Evolutionary conservation across 2,888 invertebrate genomes (phyloP).

Genomic region (Nematopogon swammerdamellus): DNA sequence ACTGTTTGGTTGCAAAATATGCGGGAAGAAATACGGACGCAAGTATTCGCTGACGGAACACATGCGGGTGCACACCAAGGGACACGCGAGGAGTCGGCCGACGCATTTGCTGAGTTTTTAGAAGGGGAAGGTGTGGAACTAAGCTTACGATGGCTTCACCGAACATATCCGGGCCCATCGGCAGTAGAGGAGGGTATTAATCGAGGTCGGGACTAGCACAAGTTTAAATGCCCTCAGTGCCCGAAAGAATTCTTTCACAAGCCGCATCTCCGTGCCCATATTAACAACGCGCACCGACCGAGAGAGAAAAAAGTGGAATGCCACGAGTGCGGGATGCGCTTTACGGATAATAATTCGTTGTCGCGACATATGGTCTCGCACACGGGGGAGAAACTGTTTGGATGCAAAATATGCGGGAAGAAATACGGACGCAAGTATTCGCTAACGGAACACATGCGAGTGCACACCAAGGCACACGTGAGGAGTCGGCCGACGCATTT

Average conservation of each 20-base stretch:
- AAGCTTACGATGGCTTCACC: too few species aligned
- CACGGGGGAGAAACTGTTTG: slow-evolving; percentile 31
- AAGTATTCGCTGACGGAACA: slow-evolving; percentile 26
- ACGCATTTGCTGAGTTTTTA: neutral
- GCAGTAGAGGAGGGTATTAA: too few species aligned
- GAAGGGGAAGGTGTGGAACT: too few species aligned
- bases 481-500: neutral
- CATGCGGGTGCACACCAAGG: slow-evolving; percentile 21
- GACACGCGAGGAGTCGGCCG: neutral
- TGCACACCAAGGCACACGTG: slow-evolving; percentile 15
- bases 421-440: slow-evolving; percentile 26
- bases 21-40: slow-evolving; percentile 29
- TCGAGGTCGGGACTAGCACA: too few species aligned
- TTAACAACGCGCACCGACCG: slow-evolving; percentile 39
- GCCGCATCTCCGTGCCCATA: slow-evolving; percentile 40
- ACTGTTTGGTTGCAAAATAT: slow-evolving; percentile 31
- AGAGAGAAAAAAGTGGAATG: slow-evolving; percentile 40
- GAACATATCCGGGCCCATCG: too few species aligned
- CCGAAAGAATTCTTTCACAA: slow-evolving; percentile 34
- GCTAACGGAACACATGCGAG: slow-evolving; percentile 25
- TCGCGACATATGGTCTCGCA: slow-evolving; percentile 46
- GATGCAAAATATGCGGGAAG: slow-evolving; percentile 33
- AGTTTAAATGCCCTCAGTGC: slow-evolving; percentile 34
- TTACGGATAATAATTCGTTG: slow-evolving; percentile 41
- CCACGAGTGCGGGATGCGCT: slow-evolving; percentile 41